Percentiles rank a stretch among this genome's conserved stretches.
phyloP scores from a whole-genome alignment of 2,888 invertebrate genomes.

The Neoitamus cyanurus region DNA sequence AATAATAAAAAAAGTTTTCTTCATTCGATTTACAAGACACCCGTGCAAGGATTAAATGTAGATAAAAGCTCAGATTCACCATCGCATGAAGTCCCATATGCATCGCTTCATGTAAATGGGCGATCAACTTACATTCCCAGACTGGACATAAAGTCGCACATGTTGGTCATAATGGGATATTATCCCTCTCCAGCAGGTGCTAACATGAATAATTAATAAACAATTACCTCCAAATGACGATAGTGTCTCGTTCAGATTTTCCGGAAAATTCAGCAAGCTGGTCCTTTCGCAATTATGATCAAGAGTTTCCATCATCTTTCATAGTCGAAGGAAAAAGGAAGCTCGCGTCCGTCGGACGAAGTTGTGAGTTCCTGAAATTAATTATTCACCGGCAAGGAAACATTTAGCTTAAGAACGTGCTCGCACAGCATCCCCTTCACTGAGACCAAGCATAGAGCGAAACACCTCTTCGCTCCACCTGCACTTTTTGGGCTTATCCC shows the following conservation, averaged over 20 bases:
- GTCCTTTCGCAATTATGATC: neutral
- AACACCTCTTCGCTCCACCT: neutral
- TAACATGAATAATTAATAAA: neutral
- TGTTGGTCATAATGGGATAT: neutral
- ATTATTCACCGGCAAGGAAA: slow-evolving; percentile 30
- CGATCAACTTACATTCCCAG: neutral
- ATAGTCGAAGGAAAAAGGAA: neutral
- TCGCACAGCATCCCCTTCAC: neutral
- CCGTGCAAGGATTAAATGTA: too few relatives aligned
- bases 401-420: slow-evolving; percentile 6
- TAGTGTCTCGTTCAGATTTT: neutral
- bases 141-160: neutral
- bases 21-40: too few relatives aligned
- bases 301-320: neutral
- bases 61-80: too few relatives aligned
- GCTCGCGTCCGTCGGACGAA: neutral
- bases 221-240: neutral
- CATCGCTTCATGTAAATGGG: neutral
- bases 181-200: neutral
- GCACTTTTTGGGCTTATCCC: neutral
- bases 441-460: neutral
- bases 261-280: neutral
- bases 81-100: too few relatives aligned
- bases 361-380: slow-evolving; percentile 13
- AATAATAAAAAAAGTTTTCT: too few relatives aligned